Base-by-base conservation (phyloP, 2,888 invertebrate species). In the Mythimna impura region DNA sequence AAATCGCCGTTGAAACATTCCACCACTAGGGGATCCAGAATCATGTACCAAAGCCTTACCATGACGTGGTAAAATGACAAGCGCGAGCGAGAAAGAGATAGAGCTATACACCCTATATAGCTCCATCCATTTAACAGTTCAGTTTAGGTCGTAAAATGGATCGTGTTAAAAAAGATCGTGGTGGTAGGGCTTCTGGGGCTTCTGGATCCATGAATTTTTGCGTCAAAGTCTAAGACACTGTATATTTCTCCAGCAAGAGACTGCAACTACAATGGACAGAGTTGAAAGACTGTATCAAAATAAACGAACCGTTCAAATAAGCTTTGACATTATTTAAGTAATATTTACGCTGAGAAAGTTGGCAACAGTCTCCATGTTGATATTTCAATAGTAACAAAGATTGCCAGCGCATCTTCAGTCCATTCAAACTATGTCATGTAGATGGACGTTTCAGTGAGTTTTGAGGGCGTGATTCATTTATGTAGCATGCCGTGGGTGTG, bases 351-450 rank as follows among this genome's bases (percentile, higher is more conserved):
- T n/a, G 3, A 25, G 20, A 78, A 52, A 76, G 14, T 79, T 76
- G 79, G 75, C 75, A 78, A 10, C 43, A 8, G 1, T 22, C 40
- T 10, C 40, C 12, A 17, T 43, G 78, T 78, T 78, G 40, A 52
- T 71, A 52, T 75, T 43, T 62, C 62, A 40, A 40, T 70, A 7
- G n/a, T 12, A 54, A 61, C 30, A 10, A 20, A 22, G 9, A 34
- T 62, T 70, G 75, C 75, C 61, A 78, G 22, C 71, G 10, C 55
- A 75, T 22, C 40, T 55, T 40, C 9, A 14, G 17, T 30, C 1
- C n/a, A 57, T 75, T 75, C 71, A 62, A 71, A 76, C 34, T 71
- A 78, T 78, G 75, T 78, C 57, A 58, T 34, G 2, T 12, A 10
- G 25, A 43, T 60, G 25, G 14, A 77, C 43, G 52, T 69, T 77